Percentiles rank a stretch among this genome's conserved stretches.
Evolutionary conservation across 1,140 invertebrate species (phyloP).

Genomic region (Asobara japonica): DNA sequence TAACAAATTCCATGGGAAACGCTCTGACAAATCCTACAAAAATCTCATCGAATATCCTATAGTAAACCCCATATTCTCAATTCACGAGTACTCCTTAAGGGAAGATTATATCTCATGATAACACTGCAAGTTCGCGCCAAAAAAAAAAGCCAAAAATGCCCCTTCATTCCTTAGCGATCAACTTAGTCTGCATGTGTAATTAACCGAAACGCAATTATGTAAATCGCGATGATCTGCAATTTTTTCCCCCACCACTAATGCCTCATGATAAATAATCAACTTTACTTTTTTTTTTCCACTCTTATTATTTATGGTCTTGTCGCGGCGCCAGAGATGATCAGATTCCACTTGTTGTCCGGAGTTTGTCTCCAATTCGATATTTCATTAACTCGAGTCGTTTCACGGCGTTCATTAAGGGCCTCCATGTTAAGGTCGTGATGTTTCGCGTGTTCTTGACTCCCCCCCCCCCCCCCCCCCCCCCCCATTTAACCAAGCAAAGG

Average conservation of each 20-base stretch:
- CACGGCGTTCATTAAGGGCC: neutral
- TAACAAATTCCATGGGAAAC: too few species aligned
- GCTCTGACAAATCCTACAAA: too few species aligned
- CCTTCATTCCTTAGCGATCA: neutral
- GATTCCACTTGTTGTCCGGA: constrained; percentile 27
- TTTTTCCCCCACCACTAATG: neutral
- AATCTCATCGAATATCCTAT: too few species aligned
- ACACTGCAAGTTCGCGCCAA: neutral
- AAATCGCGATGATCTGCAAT: neutral
- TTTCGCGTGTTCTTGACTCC: neutral
- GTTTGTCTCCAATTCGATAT: neutral
- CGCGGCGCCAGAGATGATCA: constrained; percentile 25
- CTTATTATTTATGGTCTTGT: constrained; percentile 27
- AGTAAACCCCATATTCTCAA: too few species aligned
- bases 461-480: neutral
- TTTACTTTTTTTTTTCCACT: constrained; percentile 21
- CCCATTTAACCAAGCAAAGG: neutral
- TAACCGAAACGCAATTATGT: neutral
- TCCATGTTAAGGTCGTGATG: constrained; percentile 1
- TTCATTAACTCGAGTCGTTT: neutral
- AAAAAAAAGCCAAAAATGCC: constrained; percentile 18
- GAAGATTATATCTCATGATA: neutral
- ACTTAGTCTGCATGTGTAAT: neutral
- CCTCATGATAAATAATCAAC: constrained; percentile 25
- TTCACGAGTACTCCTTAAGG: neutral